These are phyloP conservation scores for Xyrichtys novacula DNA, from an alignment of 2,797 vertebrate species.

Conservation along the genomic window DNA sequence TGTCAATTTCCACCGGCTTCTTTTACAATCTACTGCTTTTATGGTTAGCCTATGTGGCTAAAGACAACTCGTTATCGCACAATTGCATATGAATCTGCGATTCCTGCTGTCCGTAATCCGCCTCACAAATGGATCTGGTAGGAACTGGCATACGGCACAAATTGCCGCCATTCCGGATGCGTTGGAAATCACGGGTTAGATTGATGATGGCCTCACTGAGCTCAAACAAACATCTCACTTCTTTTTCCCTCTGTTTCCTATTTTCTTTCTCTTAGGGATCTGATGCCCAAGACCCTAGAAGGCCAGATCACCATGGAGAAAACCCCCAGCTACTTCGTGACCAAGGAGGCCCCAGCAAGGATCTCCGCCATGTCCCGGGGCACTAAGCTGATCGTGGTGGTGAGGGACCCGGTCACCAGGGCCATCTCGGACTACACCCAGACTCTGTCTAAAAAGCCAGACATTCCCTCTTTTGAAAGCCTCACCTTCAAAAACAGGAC, in stretches of 20 bases:
- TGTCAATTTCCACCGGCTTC: too few species aligned
- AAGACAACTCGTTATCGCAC: too few species aligned
- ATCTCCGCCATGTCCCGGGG: constrained; percentile 91
- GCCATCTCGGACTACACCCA: constrained; percentile 96
- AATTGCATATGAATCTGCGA: too few species aligned
- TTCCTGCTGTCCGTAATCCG: too few species aligned
- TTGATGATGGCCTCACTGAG: constrained; percentile 13
- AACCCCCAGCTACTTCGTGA: constrained; percentile 95
- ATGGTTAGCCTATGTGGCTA: too few species aligned
- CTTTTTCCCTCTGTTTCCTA: neutral
- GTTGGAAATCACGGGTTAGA: too few species aligned
- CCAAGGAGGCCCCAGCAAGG: constrained; percentile 89
- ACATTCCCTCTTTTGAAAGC: constrained; percentile 87
- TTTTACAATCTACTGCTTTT: too few species aligned
- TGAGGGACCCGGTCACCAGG: constrained; percentile 93
- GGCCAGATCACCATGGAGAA: constrained; percentile 98
- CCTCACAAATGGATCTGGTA: too few species aligned
- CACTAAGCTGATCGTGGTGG: constrained; percentile 94
- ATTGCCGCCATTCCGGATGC: too few species aligned
- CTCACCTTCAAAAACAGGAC: constrained; percentile 90
- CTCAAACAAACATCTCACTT: constrained; percentile 59
- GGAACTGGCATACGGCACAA: too few species aligned
- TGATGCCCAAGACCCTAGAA: constrained; percentile 93
- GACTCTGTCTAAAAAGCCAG: constrained; percentile 88
- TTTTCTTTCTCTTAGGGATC: constrained; percentile 78